Evolutionary conservation across 2,888 invertebrate genomes (phyloP).

Genomic region (Catocala nupta): DNA sequence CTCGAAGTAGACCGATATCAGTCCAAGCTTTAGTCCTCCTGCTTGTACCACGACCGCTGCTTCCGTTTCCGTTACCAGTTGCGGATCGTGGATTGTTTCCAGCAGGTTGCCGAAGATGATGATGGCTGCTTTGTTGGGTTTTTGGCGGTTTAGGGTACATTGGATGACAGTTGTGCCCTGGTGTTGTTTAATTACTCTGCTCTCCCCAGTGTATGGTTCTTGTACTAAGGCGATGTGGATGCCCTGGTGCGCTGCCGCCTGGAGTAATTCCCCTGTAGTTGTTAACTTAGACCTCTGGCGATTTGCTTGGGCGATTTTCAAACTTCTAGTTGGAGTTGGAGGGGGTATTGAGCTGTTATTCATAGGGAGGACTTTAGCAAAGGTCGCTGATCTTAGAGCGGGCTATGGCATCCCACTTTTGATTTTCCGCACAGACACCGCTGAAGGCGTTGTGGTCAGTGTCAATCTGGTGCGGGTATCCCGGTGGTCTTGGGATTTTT

Average conservation of each 20-base stretch:
- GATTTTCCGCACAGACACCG: conserved; percentile 26
- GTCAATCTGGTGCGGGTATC: no score
- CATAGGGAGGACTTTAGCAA: no score
- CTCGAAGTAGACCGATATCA: conserved; percentile 33
- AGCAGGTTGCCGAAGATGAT: conserved; percentile 4
- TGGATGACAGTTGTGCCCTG: conserved; percentile 41
- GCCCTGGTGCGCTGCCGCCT: conserved; percentile 20
- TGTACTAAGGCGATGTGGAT: conserved; percentile 7
- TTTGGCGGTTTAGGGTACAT: conserved; percentile 39
- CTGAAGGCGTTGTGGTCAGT: conserved; percentile 18
- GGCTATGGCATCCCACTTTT: no score
- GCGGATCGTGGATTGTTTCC: no score
- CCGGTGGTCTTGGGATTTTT: conserved; percentile 22
- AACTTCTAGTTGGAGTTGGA: background rate
- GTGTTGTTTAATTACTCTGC: conserved; percentile 30
- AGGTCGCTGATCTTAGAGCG: no score
- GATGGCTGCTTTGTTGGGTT: conserved; percentile 44
- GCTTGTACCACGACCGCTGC: no score
- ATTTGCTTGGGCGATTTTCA: conserved; percentile 30
- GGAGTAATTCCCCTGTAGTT: conserved; percentile 27
- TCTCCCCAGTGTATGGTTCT: no score
- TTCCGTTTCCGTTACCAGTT: no score
- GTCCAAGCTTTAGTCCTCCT: no score
- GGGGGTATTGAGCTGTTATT: no score
- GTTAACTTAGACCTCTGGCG: no score